Conservation (phyloP, 1,140 invertebrate genomes). For the Lerema accius region DNA sequence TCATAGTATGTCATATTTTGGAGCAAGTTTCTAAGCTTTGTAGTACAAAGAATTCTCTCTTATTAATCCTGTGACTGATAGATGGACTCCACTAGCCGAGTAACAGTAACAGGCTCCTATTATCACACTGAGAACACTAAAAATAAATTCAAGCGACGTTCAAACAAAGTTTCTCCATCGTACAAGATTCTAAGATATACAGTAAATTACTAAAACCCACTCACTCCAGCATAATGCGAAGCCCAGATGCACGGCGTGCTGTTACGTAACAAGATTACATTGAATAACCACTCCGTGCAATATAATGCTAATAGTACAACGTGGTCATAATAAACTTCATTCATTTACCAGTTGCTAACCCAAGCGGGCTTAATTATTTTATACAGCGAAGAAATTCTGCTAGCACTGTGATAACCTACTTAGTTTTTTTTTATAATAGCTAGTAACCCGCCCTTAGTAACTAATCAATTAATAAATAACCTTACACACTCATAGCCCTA, state of each 20-base stretch:
- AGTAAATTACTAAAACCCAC: constrained; percentile 4
- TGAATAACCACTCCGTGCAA: constrained; percentile 31
- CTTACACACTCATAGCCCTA: too few species aligned
- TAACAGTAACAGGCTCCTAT: too few species aligned
- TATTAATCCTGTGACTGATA: too few species aligned
- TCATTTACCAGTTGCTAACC: too few species aligned
- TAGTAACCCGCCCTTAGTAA: too few species aligned
- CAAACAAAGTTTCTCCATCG: background rate
- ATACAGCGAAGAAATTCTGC: background rate
- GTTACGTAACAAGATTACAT: constrained; percentile 51
- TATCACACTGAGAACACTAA: background rate
- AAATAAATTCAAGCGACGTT: background rate
- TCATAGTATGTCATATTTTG: too few species aligned
- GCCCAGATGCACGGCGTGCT: constrained; percentile 38
- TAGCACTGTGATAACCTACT: too few species aligned
- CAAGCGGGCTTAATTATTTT: background rate
- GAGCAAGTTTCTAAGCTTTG: too few species aligned
- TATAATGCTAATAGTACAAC: background rate
- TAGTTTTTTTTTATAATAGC: too few species aligned
- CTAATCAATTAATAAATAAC: too few species aligned
- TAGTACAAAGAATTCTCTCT: too few species aligned
- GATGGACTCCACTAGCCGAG: too few species aligned
- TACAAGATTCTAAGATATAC: background rate
- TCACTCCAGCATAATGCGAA: constrained; percentile 35
- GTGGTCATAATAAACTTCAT: constrained; percentile 19